phyloP scores from a whole-genome alignment of 2,797 vertebrate genomes.

The Melanotaenia trifasciata region DNA sequence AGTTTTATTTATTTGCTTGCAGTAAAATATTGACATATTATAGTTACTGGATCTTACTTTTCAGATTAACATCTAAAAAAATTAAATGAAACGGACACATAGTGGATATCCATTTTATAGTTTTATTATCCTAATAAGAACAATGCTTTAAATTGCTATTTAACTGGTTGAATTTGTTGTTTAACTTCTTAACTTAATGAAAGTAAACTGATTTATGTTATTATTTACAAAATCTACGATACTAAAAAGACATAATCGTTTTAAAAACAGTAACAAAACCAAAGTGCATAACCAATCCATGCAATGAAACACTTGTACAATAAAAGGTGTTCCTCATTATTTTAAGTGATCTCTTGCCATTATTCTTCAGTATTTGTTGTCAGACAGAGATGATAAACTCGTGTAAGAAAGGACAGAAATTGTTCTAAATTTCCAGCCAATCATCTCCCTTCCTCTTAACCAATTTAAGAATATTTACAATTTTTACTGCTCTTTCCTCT shows the following conservation, averaged over 20 bases:
- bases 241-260: background rate
- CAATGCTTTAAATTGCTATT: too few species aligned
- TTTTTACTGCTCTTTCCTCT: constrained; percentile 3
- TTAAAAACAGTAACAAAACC: background rate
- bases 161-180: background rate
- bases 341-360: background rate
- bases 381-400: background rate
- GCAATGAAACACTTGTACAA: background rate
- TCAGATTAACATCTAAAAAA: background rate
- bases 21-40: background rate
- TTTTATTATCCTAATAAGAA: too few species aligned
- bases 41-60: background rate
- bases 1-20: background rate
- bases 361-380: constrained; percentile 1
- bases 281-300: background rate
- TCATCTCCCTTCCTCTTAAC: constrained; percentile 18
- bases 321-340: background rate
- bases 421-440: constrained; percentile 5
- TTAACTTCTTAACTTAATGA: background rate
- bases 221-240: background rate
- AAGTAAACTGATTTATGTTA: background rate
- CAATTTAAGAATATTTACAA: background rate
- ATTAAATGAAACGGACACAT: background rate
- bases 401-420: background rate
- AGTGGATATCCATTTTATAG: background rate